phyloP scores from a whole-genome alignment of 1,140 invertebrate species.

The Bilobella aurantiaca region DNA sequence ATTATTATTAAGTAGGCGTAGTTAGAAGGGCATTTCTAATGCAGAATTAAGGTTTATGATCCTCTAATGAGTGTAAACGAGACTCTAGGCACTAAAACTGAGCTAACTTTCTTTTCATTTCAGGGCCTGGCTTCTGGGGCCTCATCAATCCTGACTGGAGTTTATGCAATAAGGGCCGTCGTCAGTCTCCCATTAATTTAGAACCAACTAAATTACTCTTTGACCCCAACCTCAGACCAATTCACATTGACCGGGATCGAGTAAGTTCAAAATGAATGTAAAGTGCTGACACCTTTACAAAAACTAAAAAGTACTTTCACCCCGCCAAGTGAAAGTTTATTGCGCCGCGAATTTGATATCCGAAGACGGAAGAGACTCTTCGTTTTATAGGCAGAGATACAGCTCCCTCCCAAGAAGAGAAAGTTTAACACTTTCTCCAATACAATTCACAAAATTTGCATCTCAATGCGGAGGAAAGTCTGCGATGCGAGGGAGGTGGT shows the following conservation, averaged over 20 bases:
- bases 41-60: neutral
- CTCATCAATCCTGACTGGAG: slow-evolving; percentile 93
- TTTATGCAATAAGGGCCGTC: slow-evolving; percentile 81
- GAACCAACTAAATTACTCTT: slow-evolving; percentile 83
- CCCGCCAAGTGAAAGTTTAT: too few species aligned
- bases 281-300: neutral
- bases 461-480: too few species aligned
- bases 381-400: too few species aligned
- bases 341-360: too few species aligned
- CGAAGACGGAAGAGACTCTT: too few species aligned
- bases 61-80: slow-evolving; percentile 1
- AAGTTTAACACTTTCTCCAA: too few species aligned
- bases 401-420: too few species aligned
- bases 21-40: neutral
- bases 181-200: slow-evolving; percentile 92
- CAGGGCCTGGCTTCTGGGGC: slow-evolving; percentile 94
- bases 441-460: too few species aligned
- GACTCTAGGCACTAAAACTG: neutral
- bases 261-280: slow-evolving; percentile 54
- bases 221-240: slow-evolving; percentile 77
- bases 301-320: neutral
- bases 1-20: neutral
- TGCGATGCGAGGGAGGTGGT: too few species aligned
- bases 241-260: slow-evolving; percentile 82
- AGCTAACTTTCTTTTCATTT: slow-evolving; percentile 29